Conservation (phyloP, 2,113 vertebrate species). For the Pithys albifrons region DNA sequence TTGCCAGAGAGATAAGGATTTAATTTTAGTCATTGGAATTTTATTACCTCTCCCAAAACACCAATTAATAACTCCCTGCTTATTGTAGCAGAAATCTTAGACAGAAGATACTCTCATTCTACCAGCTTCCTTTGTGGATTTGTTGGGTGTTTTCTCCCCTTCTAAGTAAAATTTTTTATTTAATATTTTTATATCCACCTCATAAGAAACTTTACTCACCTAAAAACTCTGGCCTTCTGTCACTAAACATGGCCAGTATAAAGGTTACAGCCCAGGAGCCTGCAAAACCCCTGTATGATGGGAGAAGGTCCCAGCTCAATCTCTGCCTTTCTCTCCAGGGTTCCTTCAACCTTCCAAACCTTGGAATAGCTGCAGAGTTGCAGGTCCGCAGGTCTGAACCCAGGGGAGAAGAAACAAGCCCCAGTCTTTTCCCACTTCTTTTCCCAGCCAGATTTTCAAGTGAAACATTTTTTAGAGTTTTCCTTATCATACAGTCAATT, state of each 20-base stretch:
- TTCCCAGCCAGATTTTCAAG: neutral
- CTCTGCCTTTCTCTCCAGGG: neutral
- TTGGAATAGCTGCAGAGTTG: neutral
- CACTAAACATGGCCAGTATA: neutral
- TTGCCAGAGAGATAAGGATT: neutral
- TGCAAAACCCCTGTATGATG: fast-evolving
- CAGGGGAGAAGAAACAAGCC: neutral
- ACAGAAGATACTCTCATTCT: neutral
- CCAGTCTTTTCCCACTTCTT: neutral
- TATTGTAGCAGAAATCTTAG: neutral
- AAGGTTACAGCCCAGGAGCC: neutral
- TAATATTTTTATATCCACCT: neutral
- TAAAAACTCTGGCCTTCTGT: neutral
- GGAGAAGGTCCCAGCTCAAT: neutral
- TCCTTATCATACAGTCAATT: neutral
- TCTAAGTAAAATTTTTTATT: neutral
- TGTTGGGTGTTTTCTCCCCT: neutral
- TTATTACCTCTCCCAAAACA: conserved; percentile 11
- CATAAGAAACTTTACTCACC: neutral
- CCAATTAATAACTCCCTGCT: neutral
- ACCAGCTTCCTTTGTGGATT: neutral
- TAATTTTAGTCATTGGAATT: neutral
- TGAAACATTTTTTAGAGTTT: neutral
- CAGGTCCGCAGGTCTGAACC: neutral
- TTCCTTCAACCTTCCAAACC: neutral